A percentile compares a stretch with the other conserved stretches of the same genome.
These are phyloP conservation scores for Alethe castanea DNA, from an alignment of 2,113 vertebrate genomes.

Conservation along the genomic window DNA sequence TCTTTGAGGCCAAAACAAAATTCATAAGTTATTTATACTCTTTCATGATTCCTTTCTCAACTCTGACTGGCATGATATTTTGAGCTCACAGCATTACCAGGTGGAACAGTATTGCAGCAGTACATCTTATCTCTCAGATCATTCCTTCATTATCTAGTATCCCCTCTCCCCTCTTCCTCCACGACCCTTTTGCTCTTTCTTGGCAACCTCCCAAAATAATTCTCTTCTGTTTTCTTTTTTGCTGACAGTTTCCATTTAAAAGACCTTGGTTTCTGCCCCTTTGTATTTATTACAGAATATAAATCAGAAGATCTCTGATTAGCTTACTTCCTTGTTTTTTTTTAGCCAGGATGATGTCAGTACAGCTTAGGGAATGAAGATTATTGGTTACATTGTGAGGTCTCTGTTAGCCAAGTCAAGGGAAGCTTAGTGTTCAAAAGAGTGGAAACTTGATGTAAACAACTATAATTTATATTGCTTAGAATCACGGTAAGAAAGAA, in stretches of 20 bases:
- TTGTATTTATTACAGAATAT: slow-evolving; percentile 63
- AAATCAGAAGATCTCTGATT: slow-evolving; percentile 60
- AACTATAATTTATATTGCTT: slow-evolving; percentile 30
- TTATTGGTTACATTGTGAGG: not conserved
- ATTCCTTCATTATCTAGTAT: not conserved
- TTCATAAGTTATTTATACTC: not conserved
- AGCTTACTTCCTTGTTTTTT: slow-evolving; percentile 56
- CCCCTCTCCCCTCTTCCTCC: not conserved
- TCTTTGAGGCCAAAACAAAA: not conserved
- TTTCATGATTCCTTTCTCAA: not conserved
- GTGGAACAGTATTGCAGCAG: not conserved
- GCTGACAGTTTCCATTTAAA: slow-evolving; percentile 61
- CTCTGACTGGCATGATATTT: not conserved
- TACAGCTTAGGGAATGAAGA: not conserved
- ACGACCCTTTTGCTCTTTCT: slow-evolving; percentile 9
- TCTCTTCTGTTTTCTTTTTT: slow-evolving; percentile 60
- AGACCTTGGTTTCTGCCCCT: slow-evolving; percentile 58
- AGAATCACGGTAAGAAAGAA: not conserved
- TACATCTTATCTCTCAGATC: not conserved
- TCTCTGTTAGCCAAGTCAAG: not conserved
- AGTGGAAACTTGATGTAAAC: slow-evolving; percentile 2
- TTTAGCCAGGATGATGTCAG: slow-evolving; percentile 36
- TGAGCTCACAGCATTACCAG: not conserved
- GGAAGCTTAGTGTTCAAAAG: not conserved
- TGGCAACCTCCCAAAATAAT: slow-evolving; percentile 50